phyloP scores from a whole-genome alignment of 2,113 vertebrate genomes.

The Tautogolabrus adspersus region DNA sequence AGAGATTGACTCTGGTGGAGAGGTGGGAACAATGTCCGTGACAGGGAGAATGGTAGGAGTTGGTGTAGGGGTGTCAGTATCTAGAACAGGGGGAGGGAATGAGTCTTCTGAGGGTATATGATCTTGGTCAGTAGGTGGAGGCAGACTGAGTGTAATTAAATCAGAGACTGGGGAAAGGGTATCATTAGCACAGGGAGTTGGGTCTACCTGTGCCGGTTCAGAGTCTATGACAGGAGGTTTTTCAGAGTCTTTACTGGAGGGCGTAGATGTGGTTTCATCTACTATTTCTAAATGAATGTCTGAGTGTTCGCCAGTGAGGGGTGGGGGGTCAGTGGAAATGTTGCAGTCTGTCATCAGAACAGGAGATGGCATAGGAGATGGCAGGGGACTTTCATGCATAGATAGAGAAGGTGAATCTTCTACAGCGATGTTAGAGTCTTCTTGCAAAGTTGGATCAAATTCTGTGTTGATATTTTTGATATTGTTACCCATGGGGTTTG shows the following conservation, averaged over 20 bases:
- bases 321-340: slow-evolving; percentile 15
- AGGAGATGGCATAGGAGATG: slow-evolving; percentile 38
- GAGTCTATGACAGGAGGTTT: slow-evolving; percentile 32
- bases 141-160: slow-evolving; percentile 35
- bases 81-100: slow-evolving; percentile 8
- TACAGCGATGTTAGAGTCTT: slow-evolving; percentile 9
- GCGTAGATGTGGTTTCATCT: slow-evolving; percentile 32
- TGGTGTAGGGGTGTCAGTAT: slow-evolving; percentile 6
- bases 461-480: background rate
- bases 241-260: slow-evolving; percentile 27
- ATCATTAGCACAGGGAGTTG: slow-evolving; percentile 45
- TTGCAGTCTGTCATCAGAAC: slow-evolving; percentile 22
- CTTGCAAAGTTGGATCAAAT: slow-evolving; percentile 19
- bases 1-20: slow-evolving; percentile 46
- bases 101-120: slow-evolving; percentile 31
- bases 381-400: slow-evolving; percentile 27
- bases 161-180: background rate
- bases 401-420: slow-evolving; percentile 40
- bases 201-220: slow-evolving; percentile 36
- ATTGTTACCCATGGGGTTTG: slow-evolving; percentile 15
- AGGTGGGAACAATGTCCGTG: slow-evolving; percentile 54
- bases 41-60: slow-evolving; percentile 49
- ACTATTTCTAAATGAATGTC: slow-evolving; percentile 50
- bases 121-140: slow-evolving; percentile 58
- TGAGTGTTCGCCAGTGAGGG: slow-evolving; percentile 27